These are phyloP conservation scores for Pedetes capensis DNA, from an alignment of 2,113 vertebrate genomes.

Conservation along the genomic window DNA sequence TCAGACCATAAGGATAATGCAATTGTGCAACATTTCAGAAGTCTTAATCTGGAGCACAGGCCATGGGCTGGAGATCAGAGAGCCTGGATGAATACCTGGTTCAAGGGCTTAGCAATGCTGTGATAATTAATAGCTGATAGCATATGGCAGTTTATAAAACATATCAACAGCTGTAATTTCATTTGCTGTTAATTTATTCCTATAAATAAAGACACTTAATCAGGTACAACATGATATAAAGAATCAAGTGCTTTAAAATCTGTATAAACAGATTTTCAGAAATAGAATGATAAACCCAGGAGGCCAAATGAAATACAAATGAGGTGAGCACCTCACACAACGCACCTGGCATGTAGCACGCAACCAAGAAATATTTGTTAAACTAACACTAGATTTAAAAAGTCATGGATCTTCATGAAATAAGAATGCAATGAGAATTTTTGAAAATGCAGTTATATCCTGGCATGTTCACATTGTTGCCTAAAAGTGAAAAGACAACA, in stretches of 20 bases:
- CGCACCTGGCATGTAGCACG: background rate
- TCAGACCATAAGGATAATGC: background rate
- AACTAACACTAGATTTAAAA: background rate
- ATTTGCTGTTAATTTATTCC: background rate
- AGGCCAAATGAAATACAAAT: background rate
- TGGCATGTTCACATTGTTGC: background rate
- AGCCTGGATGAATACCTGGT: rapidly evolving
- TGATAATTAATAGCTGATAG: background rate
- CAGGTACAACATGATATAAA: background rate
- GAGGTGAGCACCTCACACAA: background rate
- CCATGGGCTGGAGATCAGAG: background rate
- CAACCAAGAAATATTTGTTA: background rate
- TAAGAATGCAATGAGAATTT: background rate
- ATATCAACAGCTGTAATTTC: background rate
- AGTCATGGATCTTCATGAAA: background rate
- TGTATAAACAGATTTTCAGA: background rate
- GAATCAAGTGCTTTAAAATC: background rate
- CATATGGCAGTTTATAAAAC: background rate
- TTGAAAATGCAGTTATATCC: background rate
- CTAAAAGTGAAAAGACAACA: background rate
- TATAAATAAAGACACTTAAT: background rate
- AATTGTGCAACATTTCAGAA: background rate
- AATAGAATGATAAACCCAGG: background rate
- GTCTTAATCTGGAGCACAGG: background rate
- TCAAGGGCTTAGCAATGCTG: background rate